A percentile compares a stretch with the other conserved stretches of the same genome.
These are phyloP conservation scores for Cavia aperea DNA, from an alignment of 2,113 vertebrate genomes.

Conservation along the genomic window DNA sequence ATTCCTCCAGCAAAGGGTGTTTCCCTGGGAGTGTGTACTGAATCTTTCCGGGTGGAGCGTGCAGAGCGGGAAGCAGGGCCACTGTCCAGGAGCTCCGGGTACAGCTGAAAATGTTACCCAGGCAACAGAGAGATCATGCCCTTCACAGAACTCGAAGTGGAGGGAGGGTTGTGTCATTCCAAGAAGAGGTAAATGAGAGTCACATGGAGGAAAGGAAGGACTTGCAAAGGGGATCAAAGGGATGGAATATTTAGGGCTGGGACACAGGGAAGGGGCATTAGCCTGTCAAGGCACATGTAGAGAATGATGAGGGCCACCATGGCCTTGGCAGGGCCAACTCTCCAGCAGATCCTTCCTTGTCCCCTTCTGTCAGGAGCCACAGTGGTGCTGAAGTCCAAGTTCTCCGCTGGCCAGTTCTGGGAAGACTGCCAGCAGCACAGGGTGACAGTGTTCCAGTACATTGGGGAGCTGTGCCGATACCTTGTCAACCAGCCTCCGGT, in stretches of 20 bases:
- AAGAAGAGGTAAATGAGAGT: background rate
- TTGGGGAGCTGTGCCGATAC: constrained; percentile 91
- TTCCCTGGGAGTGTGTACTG: background rate
- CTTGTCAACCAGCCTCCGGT: constrained; percentile 86
- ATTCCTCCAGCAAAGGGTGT: background rate
- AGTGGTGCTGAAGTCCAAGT: constrained; percentile 87
- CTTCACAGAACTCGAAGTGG: background rate
- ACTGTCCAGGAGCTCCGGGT: background rate
- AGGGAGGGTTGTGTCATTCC: background rate
- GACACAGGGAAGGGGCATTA: background rate
- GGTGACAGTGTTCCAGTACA: constrained; percentile 90
- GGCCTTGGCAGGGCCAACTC: background rate
- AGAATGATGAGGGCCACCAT: accelerated
- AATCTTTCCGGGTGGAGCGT: background rate
- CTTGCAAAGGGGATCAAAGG: background rate
- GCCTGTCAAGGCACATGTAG: background rate
- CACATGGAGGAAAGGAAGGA: background rate
- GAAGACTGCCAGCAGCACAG: constrained; percentile 82
- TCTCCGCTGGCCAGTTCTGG: constrained; percentile 91
- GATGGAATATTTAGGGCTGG: background rate
- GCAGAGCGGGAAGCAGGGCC: background rate
- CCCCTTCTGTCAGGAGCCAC: constrained; percentile 67
- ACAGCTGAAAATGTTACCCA: accelerated
- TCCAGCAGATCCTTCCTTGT: background rate
- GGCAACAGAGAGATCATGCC: accelerated